Conservation (phyloP, 2,113 vertebrate genomes). For the Oryzias melastigma region DNA sequence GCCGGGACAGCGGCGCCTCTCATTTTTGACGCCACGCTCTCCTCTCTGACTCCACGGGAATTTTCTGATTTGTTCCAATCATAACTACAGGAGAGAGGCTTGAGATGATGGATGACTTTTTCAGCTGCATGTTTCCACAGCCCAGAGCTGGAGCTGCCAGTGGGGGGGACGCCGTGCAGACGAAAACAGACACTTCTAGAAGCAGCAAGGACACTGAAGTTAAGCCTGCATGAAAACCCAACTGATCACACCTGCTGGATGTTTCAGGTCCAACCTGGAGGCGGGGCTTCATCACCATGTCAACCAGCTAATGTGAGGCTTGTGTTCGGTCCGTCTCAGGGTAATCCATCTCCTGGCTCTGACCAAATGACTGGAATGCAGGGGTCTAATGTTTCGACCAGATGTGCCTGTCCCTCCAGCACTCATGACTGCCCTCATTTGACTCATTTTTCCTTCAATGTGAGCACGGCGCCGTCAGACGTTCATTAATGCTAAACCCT, state of each 20-base stretch:
- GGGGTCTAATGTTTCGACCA: slow-evolving; percentile 55
- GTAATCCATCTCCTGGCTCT: slow-evolving; percentile 47
- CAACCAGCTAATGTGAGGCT: slow-evolving; percentile 1
- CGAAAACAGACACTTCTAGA: slow-evolving; percentile 36
- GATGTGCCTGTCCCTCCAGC: slow-evolving; percentile 35
- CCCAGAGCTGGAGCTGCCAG: slow-evolving; percentile 56
- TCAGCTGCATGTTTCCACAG: slow-evolving; percentile 57
- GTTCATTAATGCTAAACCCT: no score
- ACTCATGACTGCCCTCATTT: slow-evolving; percentile 22
- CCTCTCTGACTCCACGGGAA: slow-evolving; percentile 32
- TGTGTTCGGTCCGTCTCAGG: slow-evolving; percentile 24
- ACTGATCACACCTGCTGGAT: slow-evolving; percentile 14
- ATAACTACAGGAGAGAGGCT: slow-evolving; percentile 50
- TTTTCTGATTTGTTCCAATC: slow-evolving; percentile 53
- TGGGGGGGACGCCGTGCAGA: slow-evolving; percentile 18
- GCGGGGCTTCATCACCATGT: neutral
- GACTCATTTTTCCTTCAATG: neutral
- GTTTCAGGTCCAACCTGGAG: slow-evolving; percentile 5
- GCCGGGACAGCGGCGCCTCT: slow-evolving; percentile 30
- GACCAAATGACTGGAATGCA: slow-evolving; percentile 28
- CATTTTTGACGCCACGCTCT: slow-evolving; percentile 39
- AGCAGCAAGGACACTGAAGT: slow-evolving; percentile 15
- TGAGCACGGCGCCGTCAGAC: no score
- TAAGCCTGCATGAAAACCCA: slow-evolving; percentile 15
- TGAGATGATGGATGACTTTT: slow-evolving; percentile 65